These are phyloP conservation scores for Neoitamus cyanurus DNA, from an alignment of 2,888 invertebrate species.

Conservation along the genomic window DNA sequence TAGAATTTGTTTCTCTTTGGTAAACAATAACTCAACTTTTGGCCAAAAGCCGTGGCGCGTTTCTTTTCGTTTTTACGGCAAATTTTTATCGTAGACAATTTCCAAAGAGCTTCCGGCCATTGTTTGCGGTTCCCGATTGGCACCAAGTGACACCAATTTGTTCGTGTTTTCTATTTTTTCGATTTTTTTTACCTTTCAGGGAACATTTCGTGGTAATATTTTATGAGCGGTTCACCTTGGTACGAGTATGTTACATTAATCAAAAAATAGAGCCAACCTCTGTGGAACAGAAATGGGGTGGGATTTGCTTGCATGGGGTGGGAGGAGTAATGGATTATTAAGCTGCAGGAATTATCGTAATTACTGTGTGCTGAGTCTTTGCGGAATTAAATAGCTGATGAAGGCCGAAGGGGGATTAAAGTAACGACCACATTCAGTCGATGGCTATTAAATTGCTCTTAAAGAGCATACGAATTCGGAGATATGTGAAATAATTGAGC, in stretches of 20 bases:
- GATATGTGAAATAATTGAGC: not conserved
- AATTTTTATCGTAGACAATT: slow-evolving; percentile 25
- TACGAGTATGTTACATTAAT: slow-evolving; percentile 11
- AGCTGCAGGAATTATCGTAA: not conserved
- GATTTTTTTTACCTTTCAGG: not conserved
- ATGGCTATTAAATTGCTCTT: not conserved
- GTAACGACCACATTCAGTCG: not conserved
- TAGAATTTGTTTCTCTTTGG: slow-evolving; percentile 28
- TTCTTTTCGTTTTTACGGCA: slow-evolving; percentile 27
- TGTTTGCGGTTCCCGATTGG: slow-evolving; percentile 39
- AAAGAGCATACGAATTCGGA: not conserved
- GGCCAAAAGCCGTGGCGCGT: not conserved
- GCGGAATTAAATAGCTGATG: not conserved
- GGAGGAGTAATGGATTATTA: not conserved
- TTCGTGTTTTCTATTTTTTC: not conserved
- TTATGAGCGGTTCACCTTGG: slow-evolving; percentile 26
- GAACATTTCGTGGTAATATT: slow-evolving; percentile 3
- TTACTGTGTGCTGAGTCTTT: not conserved
- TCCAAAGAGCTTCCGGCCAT: slow-evolving; percentile 33
- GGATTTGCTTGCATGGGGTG: not conserved
- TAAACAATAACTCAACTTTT: slow-evolving; percentile 30
- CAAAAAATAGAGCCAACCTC: slow-evolving; percentile 7
- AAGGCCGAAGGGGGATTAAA: not conserved
- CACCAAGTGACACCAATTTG: slow-evolving; percentile 38
- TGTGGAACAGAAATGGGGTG: not conserved